phyloP scores from a whole-genome alignment of 1,140 invertebrate species.

The Phymorhynchus buccinoides region DNA sequence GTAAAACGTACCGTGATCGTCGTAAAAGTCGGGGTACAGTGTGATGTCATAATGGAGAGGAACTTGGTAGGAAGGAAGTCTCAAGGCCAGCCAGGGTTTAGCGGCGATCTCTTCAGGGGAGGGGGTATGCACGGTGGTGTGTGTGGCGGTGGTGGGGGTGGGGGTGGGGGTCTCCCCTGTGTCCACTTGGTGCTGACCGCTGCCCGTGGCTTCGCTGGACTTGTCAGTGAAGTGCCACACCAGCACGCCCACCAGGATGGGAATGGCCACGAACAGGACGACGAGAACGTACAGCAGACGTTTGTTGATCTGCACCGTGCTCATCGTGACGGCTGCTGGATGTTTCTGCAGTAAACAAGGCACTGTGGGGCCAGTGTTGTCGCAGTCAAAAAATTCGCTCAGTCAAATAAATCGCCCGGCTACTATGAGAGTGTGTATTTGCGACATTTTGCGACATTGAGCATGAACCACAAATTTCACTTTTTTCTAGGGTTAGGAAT shows the following conservation, averaged over 20 bases:
- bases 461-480: too few relatives aligned
- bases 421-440: too few relatives aligned
- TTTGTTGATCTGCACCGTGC: slow-evolving; percentile 45
- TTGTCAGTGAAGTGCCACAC: slow-evolving; percentile 57
- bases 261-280: slow-evolving; percentile 54
- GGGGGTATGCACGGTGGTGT: slow-evolving; percentile 34
- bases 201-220: not conserved
- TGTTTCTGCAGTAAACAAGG: not conserved
- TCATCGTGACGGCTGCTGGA: not conserved
- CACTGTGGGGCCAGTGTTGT: not conserved
- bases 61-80: slow-evolving; percentile 80
- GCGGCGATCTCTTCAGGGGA: slow-evolving; percentile 47
- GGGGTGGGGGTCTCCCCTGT: not conserved
- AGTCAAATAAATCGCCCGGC: too few relatives aligned
- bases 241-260: slow-evolving; percentile 56
- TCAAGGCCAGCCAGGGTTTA: slow-evolving; percentile 70
- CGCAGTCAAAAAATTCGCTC: too few relatives aligned
- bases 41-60: slow-evolving; percentile 85
- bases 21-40: slow-evolving; percentile 80
- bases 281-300: slow-evolving; percentile 49
- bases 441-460: too few relatives aligned
- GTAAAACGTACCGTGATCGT: slow-evolving; percentile 60
- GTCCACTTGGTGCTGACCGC: not conserved
- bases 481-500: too few relatives aligned
- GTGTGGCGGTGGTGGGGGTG: not conserved